These are phyloP conservation scores for Himalopsyche kuldschensis DNA, from an alignment of 2,888 invertebrate species.

Conservation along the genomic window DNA sequence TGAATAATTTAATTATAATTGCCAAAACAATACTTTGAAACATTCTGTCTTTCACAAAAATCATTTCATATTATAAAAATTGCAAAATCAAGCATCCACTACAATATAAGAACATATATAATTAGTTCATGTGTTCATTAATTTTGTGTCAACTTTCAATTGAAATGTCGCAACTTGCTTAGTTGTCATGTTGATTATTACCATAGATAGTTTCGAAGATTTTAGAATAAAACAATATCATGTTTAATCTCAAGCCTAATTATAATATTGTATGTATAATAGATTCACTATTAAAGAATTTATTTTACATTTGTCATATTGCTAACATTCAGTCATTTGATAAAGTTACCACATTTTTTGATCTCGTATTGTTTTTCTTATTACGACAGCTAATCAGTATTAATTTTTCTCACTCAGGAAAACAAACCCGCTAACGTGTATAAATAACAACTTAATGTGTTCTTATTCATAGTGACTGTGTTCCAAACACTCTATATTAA, in stretches of 20 bases:
- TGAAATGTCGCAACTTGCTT: background rate
- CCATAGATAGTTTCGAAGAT: background rate
- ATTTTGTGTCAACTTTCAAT: background rate
- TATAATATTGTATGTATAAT: background rate
- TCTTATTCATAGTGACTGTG: conserved; percentile 21
- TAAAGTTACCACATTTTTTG: background rate
- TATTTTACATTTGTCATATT: background rate
- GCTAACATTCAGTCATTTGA: background rate
- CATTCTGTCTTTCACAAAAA: background rate
- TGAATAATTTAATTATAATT: background rate
- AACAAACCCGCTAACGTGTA: background rate
- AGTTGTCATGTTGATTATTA: background rate
- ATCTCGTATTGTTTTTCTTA: background rate
- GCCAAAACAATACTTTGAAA: background rate
- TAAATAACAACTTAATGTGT: conserved; percentile 17
- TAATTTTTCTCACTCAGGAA: background rate
- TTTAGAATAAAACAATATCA: background rate
- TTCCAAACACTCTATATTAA: conserved; percentile 18
- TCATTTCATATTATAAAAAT: background rate
- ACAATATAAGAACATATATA: background rate
- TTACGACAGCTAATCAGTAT: background rate
- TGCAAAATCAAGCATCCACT: background rate
- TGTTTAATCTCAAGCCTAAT: background rate
- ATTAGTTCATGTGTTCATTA: background rate
- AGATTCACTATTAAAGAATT: background rate